Conservation (phyloP, 2,888 invertebrate species). For the Notodonta dromedarius region DNA sequence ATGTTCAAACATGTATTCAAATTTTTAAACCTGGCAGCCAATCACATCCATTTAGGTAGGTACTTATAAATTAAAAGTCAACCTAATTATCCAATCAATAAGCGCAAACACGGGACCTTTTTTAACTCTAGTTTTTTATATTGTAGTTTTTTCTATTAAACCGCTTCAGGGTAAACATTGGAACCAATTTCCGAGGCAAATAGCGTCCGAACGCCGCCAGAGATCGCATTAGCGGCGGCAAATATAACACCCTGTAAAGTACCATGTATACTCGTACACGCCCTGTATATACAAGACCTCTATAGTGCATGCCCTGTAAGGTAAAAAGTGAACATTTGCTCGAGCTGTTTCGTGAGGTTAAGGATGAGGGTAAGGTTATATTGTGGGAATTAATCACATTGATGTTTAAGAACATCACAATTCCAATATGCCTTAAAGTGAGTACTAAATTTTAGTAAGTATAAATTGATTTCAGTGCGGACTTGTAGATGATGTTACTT, state of each 20-base stretch:
- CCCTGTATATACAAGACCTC: background rate
- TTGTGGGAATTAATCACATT: constrained; percentile 11
- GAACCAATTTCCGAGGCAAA: constrained; percentile 52
- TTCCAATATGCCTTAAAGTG: too few species aligned
- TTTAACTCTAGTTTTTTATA: background rate
- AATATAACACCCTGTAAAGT: constrained; percentile 28
- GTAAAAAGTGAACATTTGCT: constrained; percentile 49
- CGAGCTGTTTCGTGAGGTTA: constrained; percentile 36
- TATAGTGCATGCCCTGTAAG: constrained; percentile 20
- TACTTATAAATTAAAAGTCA: too few species aligned
- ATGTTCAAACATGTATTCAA: too few species aligned
- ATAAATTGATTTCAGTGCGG: too few species aligned
- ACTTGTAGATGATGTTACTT: too few species aligned
- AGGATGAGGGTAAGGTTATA: constrained; percentile 21
- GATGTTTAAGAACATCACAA: background rate
- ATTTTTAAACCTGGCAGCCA: too few species aligned
- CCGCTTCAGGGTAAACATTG: constrained; percentile 39
- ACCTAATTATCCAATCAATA: background rate
- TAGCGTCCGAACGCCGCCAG: constrained; percentile 39
- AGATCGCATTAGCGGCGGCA: constrained; percentile 49
- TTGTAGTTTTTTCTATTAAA: constrained; percentile 16
- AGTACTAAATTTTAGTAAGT: too few species aligned
- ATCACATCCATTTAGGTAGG: too few species aligned
- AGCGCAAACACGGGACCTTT: background rate
- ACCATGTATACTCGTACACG: constrained; percentile 8